These are phyloP conservation scores for Thymallus thymallus DNA, from an alignment of 2,113 vertebrate species.

Conservation along the genomic window DNA sequence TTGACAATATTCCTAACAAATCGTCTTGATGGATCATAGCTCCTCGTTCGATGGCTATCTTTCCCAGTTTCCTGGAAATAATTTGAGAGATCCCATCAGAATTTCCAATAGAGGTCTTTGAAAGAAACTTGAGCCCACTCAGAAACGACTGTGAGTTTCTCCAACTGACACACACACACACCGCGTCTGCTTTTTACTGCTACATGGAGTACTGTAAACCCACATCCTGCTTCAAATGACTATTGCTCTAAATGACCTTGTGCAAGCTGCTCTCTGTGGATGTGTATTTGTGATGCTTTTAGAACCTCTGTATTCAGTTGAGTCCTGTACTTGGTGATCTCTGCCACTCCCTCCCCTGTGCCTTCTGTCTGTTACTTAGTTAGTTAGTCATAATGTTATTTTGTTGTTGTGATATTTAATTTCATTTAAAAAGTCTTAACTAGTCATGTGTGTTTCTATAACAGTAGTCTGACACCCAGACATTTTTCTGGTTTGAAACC, in stretches of 20 bases:
- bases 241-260: slow-evolving; percentile 68
- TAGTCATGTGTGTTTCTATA: not conserved
- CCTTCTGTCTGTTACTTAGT: not conserved
- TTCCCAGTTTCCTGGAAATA: not conserved
- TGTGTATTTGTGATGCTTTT: slow-evolving; percentile 46
- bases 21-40: slow-evolving; percentile 10
- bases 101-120: not conserved
- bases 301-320: slow-evolving; percentile 16
- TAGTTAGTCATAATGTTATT: not conserved
- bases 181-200: slow-evolving; percentile 42
- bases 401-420: not conserved
- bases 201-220: slow-evolving; percentile 69
- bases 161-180: not conserved
- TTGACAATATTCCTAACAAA: slow-evolving; percentile 1
- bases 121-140: not conserved
- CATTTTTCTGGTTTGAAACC: not conserved
- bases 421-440: not conserved
- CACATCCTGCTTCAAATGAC: slow-evolving; percentile 70
- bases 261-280: slow-evolving; percentile 76
- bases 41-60: not conserved
- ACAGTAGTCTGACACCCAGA: not conserved
- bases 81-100: not conserved
- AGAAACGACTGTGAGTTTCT: not conserved
- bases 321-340: slow-evolving; percentile 21
- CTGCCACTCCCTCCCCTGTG: slow-evolving; percentile 9